Conservation (phyloP, 2,113 vertebrate species). For the Micronycteris hirsuta region DNA sequence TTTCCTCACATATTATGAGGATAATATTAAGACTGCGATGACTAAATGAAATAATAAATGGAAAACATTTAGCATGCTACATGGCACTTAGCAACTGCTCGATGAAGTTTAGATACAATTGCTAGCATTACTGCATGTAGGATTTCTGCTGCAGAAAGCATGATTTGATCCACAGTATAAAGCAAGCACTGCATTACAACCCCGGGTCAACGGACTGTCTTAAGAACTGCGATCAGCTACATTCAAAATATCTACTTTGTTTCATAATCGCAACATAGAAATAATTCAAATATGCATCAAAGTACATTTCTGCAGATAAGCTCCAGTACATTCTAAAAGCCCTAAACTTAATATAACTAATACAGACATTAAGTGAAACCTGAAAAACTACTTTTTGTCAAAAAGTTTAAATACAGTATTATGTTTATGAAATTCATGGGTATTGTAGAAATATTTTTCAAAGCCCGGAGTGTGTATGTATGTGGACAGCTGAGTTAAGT, state of each 20-base stretch:
- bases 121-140: background rate
- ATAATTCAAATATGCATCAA: background rate
- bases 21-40: background rate
- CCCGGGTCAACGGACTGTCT: background rate
- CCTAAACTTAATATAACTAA: background rate
- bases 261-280: background rate
- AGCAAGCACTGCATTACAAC: background rate
- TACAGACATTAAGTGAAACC: background rate
- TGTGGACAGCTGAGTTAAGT: background rate
- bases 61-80: background rate
- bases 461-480: background rate
- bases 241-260: background rate
- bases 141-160: background rate
- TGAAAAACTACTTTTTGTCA: background rate
- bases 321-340: background rate
- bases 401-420: background rate
- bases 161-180: background rate
- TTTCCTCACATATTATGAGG: background rate
- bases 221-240: background rate
- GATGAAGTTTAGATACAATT: background rate
- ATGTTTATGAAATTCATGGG: background rate
- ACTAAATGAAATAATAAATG: background rate
- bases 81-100: background rate
- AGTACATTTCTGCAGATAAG: constrained; percentile 15
- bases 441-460: background rate